Evolutionary conservation across 2,113 vertebrate genomes (phyloP).

Genomic region (Centrocercus urophasianus): DNA sequence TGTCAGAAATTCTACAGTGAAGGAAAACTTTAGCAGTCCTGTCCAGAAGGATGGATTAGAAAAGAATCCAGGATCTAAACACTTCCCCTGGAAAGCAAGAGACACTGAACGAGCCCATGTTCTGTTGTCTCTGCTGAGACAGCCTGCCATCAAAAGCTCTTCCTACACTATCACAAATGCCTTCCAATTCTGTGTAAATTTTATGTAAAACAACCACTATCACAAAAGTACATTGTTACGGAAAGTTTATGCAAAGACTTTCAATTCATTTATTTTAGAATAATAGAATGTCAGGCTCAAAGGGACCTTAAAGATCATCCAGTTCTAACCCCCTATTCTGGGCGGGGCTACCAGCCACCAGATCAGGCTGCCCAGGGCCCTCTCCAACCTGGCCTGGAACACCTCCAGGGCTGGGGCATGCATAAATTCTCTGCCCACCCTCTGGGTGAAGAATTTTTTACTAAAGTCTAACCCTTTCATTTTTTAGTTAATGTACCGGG

Average conservation of each 20-base stretch:
- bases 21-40: neutral
- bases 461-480: no score
- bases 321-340: no score
- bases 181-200: neutral
- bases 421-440: no score
- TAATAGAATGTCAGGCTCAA: no score
- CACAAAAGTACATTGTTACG: neutral
- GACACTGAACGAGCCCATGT: neutral
- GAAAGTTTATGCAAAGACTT: neutral
- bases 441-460: no score
- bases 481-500: neutral
- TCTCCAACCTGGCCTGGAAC: no score
- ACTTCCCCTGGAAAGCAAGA: neutral
- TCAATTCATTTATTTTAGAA: neutral
- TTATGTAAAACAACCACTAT: neutral
- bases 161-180: neutral
- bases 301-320: no score
- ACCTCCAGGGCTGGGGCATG: no score
- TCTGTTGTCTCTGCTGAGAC: neutral
- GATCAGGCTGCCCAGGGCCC: no score
- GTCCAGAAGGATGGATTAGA: neutral
- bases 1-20: neutral
- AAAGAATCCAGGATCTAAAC: neutral
- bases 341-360: no score
- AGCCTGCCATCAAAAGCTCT: neutral